Evolutionary conservation across 2,888 invertebrate genomes (phyloP).

Genomic region (Tricholauxania praeusta): DNA sequence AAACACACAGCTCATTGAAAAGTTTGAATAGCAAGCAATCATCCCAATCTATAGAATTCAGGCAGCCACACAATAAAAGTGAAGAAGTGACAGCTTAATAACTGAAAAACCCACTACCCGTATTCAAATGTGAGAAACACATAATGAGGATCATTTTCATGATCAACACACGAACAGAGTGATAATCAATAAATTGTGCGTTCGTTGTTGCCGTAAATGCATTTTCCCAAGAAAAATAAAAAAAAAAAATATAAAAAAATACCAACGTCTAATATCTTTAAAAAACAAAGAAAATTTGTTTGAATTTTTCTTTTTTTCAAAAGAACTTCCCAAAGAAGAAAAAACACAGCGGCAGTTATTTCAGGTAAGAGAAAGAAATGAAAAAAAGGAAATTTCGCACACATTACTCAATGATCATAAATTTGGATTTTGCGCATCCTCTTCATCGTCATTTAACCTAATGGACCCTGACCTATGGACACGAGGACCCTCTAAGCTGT

Average conservation of each 20-base stretch:
- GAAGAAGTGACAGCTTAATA: constrained; percentile 54
- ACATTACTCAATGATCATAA: constrained; percentile 52
- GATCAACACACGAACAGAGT: constrained; percentile 18
- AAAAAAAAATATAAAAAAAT: constrained; percentile 9
- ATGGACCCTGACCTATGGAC: constrained; percentile 60
- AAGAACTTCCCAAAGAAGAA: not conserved
- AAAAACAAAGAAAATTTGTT: constrained; percentile 30
- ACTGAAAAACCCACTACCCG: constrained; percentile 42
- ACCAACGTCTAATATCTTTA: constrained; percentile 2
- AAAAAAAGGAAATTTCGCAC: constrained; percentile 44
- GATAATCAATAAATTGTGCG: constrained; percentile 29
- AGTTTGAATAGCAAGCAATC: constrained; percentile 22
- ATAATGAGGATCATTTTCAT: constrained; percentile 40
- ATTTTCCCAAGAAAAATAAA: constrained; percentile 6
- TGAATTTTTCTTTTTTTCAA: constrained; percentile 17
- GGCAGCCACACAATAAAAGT: constrained; percentile 35
- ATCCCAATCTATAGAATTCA: constrained; percentile 36
- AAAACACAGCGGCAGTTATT: not conserved
- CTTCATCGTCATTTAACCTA: constrained; percentile 62
- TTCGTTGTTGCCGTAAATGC: constrained; percentile 10
- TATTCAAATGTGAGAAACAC: constrained; percentile 48
- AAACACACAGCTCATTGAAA: constrained; percentile 29
- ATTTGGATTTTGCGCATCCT: constrained; percentile 42
- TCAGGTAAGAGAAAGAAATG: not conserved
- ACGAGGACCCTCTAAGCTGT: constrained; percentile 53